These are phyloP conservation scores for Silurus glanis DNA, from an alignment of 2,113 vertebrate genomes.

Conservation along the genomic window DNA sequence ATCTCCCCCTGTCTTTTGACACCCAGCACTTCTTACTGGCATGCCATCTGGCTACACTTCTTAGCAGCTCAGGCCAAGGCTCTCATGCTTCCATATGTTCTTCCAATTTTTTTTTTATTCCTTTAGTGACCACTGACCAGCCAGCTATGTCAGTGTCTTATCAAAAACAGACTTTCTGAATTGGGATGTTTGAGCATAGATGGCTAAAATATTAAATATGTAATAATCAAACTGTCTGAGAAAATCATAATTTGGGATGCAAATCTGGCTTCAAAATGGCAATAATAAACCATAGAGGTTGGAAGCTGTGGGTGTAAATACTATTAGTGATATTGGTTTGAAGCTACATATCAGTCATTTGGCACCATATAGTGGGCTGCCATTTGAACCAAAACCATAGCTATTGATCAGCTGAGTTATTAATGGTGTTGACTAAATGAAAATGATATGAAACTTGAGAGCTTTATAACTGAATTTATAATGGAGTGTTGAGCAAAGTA, in stretches of 20 bases:
- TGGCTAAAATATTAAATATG: slow-evolving; percentile 78
- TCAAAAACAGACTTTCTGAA: slow-evolving; percentile 71
- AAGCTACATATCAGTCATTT: no score
- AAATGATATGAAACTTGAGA: no score
- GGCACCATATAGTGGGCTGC: no score
- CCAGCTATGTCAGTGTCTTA: slow-evolving; percentile 65
- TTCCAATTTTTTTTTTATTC: slow-evolving; percentile 69
- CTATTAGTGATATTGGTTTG: background rate
- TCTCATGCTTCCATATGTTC: slow-evolving; percentile 77
- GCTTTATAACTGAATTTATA: no score
- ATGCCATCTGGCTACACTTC: slow-evolving; percentile 46
- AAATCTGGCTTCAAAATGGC: slow-evolving; percentile 46
- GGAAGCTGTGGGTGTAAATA: slow-evolving; percentile 38
- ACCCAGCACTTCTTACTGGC: background rate
- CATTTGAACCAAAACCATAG: background rate
- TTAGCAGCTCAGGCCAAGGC: slow-evolving; percentile 65
- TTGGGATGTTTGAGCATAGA: slow-evolving; percentile 72
- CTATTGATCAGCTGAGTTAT: slow-evolving; percentile 59
- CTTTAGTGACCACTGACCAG: slow-evolving; percentile 65
- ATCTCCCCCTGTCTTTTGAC: slow-evolving; percentile 63
- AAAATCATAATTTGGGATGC: slow-evolving; percentile 60
- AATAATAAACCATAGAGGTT: slow-evolving; percentile 48
- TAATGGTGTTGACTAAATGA: no score
- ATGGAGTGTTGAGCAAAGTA: no score
- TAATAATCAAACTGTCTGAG: slow-evolving; percentile 67